Evolutionary conservation across 2,113 vertebrate genomes (phyloP), one percentile per base, ranked within the genome.

Genomic region (Calyptomena viridis): DNA sequence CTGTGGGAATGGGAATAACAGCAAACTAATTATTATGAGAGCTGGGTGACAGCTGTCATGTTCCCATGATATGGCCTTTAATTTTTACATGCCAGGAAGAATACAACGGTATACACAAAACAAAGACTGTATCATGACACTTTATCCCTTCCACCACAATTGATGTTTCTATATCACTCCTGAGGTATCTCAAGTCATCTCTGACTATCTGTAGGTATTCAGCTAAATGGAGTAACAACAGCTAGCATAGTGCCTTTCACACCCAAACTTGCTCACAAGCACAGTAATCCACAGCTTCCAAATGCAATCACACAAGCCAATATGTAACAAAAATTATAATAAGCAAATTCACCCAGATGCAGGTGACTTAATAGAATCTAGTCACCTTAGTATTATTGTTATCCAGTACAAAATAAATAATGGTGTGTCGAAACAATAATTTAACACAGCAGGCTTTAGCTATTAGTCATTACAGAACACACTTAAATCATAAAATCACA

Each of bases 401-500:
- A 66, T 10, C 30, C 67, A 77, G 31, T 42, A 74, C 55, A 87
- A 96, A 92, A 93, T 88, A 53, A 96, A 88, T 84, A 39, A 82
- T 63, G 21, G 31, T 76, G 17, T 44, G 40, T 64, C 75, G 73
- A 71, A 95, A 71, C 35, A 83, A 80, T 76, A 88, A 95, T 73
- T 90, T 75, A 93, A 94, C 50, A 84, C 4, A 76, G 42, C 15
- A 86, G 52, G 24, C 30, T 80, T 67, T 60, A 64, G 55, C 50
- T 89, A 62, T 53, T 68, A 84, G 33, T 74, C 27, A 55, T 82
- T 93, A 66, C 9, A 79, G 42, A 79, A 79, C 2, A 10, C 39
- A 81, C 67, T 91, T 84, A 82, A 87, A 58, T 52, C 19, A 72
- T 25, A 72, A 71, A 50, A 84, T 69, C 68, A 39, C 12, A 68